Evolutionary conservation across 2,113 vertebrate genomes (phyloP).

Genomic region (Neogobius melanostomus): DNA sequence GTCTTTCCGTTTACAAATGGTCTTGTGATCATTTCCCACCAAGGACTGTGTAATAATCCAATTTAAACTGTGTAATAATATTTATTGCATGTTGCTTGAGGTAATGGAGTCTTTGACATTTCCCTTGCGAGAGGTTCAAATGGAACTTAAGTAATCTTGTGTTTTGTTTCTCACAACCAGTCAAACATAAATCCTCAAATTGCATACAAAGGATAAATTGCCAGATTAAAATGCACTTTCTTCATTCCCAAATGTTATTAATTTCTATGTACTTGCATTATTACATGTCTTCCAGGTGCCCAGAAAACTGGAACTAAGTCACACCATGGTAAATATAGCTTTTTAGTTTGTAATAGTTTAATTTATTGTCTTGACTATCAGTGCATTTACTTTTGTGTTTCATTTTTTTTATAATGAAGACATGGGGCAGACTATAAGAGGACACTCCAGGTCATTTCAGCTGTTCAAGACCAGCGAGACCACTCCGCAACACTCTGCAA

Average conservation of each 20-base stretch:
- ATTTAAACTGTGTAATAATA: no score
- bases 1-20: no score
- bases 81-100: no score
- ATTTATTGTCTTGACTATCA: neutral
- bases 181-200: slow-evolving; percentile 15
- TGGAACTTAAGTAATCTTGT: slow-evolving; percentile 1
- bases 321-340: slow-evolving; percentile 51
- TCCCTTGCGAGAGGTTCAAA: slow-evolving; percentile 1
- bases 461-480: slow-evolving; percentile 1
- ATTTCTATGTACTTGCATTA: slow-evolving; percentile 23
- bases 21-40: no score
- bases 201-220: neutral
- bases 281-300: slow-evolving; percentile 63
- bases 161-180: slow-evolving; percentile 17
- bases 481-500: slow-evolving; percentile 2
- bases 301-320: slow-evolving; percentile 78
- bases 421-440: slow-evolving; percentile 16
- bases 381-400: neutral
- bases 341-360: neutral
- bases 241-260: neutral
- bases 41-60: no score
- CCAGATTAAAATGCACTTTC: neutral
- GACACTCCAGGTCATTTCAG: slow-evolving; percentile 9
- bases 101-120: neutral
- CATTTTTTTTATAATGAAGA: neutral